Base-by-base conservation (phyloP, 2,888 invertebrate genomes). In the Ecdyonurus torrentis region DNA sequence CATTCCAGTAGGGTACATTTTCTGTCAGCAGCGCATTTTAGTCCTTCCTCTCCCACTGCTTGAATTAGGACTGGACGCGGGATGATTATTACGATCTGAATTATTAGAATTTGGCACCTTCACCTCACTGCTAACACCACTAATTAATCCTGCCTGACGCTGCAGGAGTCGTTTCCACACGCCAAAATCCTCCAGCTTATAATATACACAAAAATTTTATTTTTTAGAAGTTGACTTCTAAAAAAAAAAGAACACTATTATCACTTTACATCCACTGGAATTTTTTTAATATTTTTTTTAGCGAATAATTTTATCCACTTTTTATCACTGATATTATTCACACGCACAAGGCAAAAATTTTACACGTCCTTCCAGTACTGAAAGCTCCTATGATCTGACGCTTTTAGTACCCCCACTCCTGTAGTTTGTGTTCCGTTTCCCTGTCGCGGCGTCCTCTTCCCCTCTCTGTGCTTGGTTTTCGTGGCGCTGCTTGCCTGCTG, bases 1-100 rank as follows among this genome's bases (percentile, higher is more conserved):
- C 84, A 88, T 89, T 80, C 87, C 87, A 80, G 85, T 86, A 69
- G 88, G 87, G 83, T 88, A 89, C 89, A 89, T 89, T 78, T 81
- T 81, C 75, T 74, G 75, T 78, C 79, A 80, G 69, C 71, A 76
- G 76, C 66, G 63, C 69, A 70, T 70, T 65, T 64, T 63, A 63
- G 55, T 55, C 55, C 55, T 5, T 5, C 37, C 15, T 37, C 37
- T 37, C 7, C 7, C 37, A 37, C 37, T 37, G 37, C 5, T 15
- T 5, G 37, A 37, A 37, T 15, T 37, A 15, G 7, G 5, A 10
- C 7, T 37, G 5, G 37, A 5, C 5, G 7, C 15, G 37, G 37
- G 37, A n/a, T n/a, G n/a, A n/a, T n/a, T n/a, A n/a, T n/a, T n/a
- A n/a, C n/a, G n/a, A n/a, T n/a, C n/a, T n/a, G n/a, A n/a, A n/a